Percentiles rank a stretch among this genome's conserved stretches.
These are phyloP conservation scores for Setipinna tenuifilis DNA, from an alignment of 2,797 vertebrate species.

Conservation along the genomic window DNA sequence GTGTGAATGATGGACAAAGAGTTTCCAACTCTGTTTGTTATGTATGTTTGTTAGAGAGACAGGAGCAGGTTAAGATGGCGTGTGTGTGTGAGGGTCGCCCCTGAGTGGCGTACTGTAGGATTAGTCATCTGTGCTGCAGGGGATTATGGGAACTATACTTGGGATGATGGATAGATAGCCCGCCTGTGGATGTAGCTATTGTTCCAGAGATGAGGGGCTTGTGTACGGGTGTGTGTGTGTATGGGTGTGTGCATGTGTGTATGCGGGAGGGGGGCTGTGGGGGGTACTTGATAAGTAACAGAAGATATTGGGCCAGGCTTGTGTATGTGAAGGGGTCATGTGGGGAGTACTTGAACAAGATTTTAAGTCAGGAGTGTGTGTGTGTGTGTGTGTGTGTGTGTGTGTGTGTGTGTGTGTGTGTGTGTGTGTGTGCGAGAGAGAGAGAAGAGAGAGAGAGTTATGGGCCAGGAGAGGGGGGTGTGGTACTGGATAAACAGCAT, in stretches of 20 bases:
- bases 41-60: background rate
- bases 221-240: background rate
- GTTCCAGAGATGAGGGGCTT: background rate
- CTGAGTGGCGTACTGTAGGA: slow-evolving; percentile 50
- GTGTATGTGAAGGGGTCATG: too few relatives aligned
- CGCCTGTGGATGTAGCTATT: too few relatives aligned
- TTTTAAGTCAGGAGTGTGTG: too few relatives aligned
- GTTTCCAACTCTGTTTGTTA: too few relatives aligned
- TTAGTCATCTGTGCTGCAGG: slow-evolving; percentile 59
- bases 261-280: background rate
- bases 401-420: slow-evolving; percentile 29
- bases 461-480: too few relatives aligned
- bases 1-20: too few relatives aligned
- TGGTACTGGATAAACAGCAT: too few relatives aligned
- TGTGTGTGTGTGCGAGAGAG: background rate
- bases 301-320: background rate
- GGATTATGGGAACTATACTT: slow-evolving; percentile 63
- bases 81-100: slow-evolving; percentile 50
- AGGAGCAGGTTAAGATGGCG: background rate
- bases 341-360: too few relatives aligned
- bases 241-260: background rate
- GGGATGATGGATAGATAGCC: slow-evolving; percentile 36
- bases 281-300: background rate
- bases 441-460: too few relatives aligned
- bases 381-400: slow-evolving; percentile 39